Evolutionary conservation across 2,113 vertebrate species (phyloP), one percentile per base, ranked within the genome.

Genomic region (Baryphthengus martii): DNA sequence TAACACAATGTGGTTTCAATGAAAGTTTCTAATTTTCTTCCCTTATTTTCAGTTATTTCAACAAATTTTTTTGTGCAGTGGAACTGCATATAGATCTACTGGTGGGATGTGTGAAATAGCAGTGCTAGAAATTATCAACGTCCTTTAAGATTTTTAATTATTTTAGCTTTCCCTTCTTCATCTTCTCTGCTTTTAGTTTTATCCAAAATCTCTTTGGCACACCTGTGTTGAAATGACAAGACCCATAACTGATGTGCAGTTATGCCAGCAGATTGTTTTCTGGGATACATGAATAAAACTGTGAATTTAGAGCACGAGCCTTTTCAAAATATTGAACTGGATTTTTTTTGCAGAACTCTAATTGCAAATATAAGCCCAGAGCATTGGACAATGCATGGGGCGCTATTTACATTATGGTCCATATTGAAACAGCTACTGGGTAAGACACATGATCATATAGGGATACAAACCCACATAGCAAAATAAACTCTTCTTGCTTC

Each of bases 1-100:
- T 89, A 82, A 77, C 66, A 89, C 84, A 94, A 9, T 82, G 40
- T 33, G 13, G 14, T 79, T 87, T 87, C 66, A 94, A 33, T 49
- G 66, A 68, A 86, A 76, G 37, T 78, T 96, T 95, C 76, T 85
- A 47, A 93, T 73, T 85, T 91, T 85, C 42, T 90, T 95, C 49
- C 40, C 29, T 71, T 92, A 37, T 85, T 95, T 95, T 83, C 45
- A 24, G 20, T 74, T 86, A 63, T 90, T 93, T 75, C 14, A 65
- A 47, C 82, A 56, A 45, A 23, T 37, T 77, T 76, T 73, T 88
- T 39, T 62, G 14, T 50, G 75, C n/a, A 84, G 33, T 77, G 66
- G 68, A 85, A 77, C 52, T 81, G 17, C 61, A 63, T 77, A n/a
- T 33, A 82, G 37, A 75, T 87, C 31, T 65, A 74, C 45, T 31